Evolutionary conservation across 2,113 vertebrate species (phyloP).

Genomic region (Sarotherodon lohbergeri): DNA sequence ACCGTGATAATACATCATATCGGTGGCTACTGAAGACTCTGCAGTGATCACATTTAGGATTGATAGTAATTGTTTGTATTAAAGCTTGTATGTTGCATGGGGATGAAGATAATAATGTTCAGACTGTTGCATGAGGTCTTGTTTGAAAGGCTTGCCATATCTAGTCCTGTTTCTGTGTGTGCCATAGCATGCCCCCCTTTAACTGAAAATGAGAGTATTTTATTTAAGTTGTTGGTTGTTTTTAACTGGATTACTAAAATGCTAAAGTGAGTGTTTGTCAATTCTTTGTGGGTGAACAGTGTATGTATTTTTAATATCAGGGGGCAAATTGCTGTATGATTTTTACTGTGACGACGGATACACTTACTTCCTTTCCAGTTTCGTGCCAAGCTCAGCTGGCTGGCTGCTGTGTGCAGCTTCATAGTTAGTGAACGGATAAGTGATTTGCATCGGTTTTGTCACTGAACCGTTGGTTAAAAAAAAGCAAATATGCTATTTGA

Average conservation of each 20-base stretch:
- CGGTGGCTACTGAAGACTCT: background rate
- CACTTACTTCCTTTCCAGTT: background rate
- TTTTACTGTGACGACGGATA: background rate
- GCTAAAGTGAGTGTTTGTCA: background rate
- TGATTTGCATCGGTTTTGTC: background rate
- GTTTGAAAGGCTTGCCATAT: slow-evolving; percentile 15
- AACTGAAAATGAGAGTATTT: background rate
- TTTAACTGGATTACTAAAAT: background rate
- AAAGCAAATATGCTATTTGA: background rate
- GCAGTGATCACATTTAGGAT: background rate
- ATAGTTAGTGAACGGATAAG: background rate
- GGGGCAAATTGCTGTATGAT: background rate
- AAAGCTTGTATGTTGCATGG: slow-evolving; percentile 49
- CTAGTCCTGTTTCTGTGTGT: slow-evolving; percentile 21
- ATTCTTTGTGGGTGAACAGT: background rate
- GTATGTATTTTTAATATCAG: background rate
- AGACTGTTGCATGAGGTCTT: slow-evolving; percentile 56
- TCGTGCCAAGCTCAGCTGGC: background rate
- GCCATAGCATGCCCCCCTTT: slow-evolving; percentile 46
- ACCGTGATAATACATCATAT: background rate
- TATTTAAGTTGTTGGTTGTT: background rate
- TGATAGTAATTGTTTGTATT: background rate
- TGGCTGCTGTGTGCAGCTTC: background rate
- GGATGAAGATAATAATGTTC: slow-evolving; percentile 3
- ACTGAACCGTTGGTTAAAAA: background rate